Evolutionary conservation across 2,113 vertebrate species (phyloP), one percentile per base, ranked within the genome.

Genomic region (Lepus timidus): DNA sequence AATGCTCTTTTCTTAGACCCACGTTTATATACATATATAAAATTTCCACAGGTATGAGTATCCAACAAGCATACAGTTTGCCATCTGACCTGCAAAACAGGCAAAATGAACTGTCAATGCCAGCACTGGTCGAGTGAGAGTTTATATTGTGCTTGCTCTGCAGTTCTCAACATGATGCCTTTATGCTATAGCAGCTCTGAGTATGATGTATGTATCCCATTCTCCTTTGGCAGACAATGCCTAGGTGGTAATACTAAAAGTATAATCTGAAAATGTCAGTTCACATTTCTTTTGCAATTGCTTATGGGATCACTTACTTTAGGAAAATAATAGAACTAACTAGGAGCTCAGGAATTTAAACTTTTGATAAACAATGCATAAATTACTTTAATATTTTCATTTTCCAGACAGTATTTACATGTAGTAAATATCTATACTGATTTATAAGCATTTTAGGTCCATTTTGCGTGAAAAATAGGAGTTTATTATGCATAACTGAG

Each of bases 281-380:
- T 1, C 61, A 11, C 51, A 73, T 68, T 65, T 81, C 22, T 68
- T 89, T 79, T 85, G 33, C 2, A 88, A 58, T 92, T 68, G 58
- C 25, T 87, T 70, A 36, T 36, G 16, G 4, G 85, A 82, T 1
- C 29, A 83, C 6, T 73, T 85, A 25, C 84, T 68, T 31, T 36
- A 73, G 52, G 9, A 87, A 91, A 92, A 36, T 81, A 51, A 36
- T 82, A 44, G 71, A 86, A 71, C 12, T 88, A 6, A 79, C 14
- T 6, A 78, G 75, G 49, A 73, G 23, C 71, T 88, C 36, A n/a
- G 71, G 27, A 64, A 89, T 84, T 68, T 82, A 84, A 39, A 80
- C 29, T 83, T 91, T 93, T 78, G 79, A 67, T 75, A 91, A 44
- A 20, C 62, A 79, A 27, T 12, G 20, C 65, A n/a, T 14, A 88